Evolutionary conservation across 2,888 invertebrate genomes (phyloP).

Genomic region (Xestia xanthographa): DNA sequence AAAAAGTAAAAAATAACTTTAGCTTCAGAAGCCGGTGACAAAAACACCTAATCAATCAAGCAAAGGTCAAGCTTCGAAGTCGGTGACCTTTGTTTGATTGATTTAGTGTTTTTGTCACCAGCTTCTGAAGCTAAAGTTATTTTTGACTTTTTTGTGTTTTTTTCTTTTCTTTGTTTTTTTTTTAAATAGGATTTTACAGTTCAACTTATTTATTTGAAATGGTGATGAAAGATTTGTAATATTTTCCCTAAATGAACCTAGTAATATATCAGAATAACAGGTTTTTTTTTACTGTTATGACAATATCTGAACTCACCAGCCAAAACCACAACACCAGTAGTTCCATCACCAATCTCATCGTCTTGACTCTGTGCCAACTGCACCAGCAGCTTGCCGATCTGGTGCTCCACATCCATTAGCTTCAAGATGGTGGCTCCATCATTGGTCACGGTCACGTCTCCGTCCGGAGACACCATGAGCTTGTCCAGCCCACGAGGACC

Average conservation of each 20-base stretch:
- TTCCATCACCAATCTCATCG: slow-evolving; percentile 99
- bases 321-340: slow-evolving; percentile 98
- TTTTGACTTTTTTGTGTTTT: too few species aligned
- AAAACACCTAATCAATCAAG: too few species aligned
- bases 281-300: not conserved
- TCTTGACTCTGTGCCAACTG: slow-evolving; percentile 99
- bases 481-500: slow-evolving; percentile 99
- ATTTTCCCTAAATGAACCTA: not conserved
- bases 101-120: too few species aligned
- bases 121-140: too few species aligned
- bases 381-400: slow-evolving; percentile 99
- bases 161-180: too few species aligned
- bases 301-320: slow-evolving; percentile 85
- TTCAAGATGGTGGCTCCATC: slow-evolving; percentile 99
- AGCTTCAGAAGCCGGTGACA: too few species aligned
- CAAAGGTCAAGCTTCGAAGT: too few species aligned
- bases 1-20: too few species aligned
- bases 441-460: slow-evolving; percentile 99
- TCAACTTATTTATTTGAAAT: not conserved
- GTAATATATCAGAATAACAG: not conserved
- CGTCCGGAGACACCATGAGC: slow-evolving; percentile 99
- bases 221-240: not conserved
- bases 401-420: slow-evolving; percentile 99
- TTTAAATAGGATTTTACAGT: too few species aligned
- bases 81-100: too few species aligned